Evolutionary conservation across 2,888 invertebrate genomes (phyloP), one percentile per base, ranked within the genome.

Genomic region (Mesopsocus fuscifrons): DNA sequence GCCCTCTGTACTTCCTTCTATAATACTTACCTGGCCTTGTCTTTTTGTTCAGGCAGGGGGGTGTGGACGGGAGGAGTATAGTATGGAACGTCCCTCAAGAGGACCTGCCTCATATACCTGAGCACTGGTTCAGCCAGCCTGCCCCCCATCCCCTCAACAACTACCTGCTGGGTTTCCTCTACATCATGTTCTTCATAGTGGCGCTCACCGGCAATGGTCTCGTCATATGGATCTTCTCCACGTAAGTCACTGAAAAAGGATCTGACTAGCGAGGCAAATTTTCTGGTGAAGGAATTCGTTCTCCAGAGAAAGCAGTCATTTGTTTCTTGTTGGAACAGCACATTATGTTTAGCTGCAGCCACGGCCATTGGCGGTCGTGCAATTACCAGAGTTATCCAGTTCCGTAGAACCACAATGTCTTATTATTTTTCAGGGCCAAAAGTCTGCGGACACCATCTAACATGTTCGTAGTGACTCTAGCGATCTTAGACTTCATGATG

Each of bases 401-500:
- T n/a, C n/a, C n/a, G n/a, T n/a, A n/a, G n/a, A n/a, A n/a, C n/a
- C n/a, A n/a, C n/a, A n/a, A n/a, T n/a, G n/a, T n/a, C n/a, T n/a
- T n/a, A n/a, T 26, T 26, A 26, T 43, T 41, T 50, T 58, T 42
- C 51, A 81, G 80, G 43, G 73, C 80, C 42, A 77, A 79, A 61
- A 67, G 69, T 47, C 62, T 82, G 41, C 67, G 78, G 50, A 81
- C 81, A 1, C 81, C 87, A 2, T 85, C 87, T 38, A 87, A 87
- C 55, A 72, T 87, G 55, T 73, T 87, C 46, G 83, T 87, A 9
- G 69, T 87, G 41, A 83, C 87, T 59, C 60, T 87, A 56, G 82
- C 87, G 1, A 63, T 85, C 45, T 74, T 80, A 52, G 87, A 87
- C 61, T 85, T 87, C 54, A 61, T 83, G 22, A 87, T 87, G 87